Percentiles rank a stretch among this genome's conserved stretches.
These are phyloP conservation scores for Cottoperca gobio DNA, from an alignment of 2,797 vertebrate species.

Conservation along the genomic window DNA sequence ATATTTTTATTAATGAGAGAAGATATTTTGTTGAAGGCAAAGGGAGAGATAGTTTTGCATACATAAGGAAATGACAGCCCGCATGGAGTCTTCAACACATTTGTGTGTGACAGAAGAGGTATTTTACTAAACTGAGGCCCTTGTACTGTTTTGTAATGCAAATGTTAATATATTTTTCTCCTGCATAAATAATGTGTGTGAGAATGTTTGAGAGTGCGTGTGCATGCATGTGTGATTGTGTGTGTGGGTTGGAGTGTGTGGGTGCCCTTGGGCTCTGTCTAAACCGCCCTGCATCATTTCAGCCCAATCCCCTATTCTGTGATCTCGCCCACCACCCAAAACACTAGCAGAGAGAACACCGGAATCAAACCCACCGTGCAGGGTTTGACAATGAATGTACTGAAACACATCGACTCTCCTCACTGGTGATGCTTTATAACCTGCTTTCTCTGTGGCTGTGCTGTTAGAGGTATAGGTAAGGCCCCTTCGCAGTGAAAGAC, in stretches of 20 bases:
- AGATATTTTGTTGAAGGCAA: conserved; percentile 81
- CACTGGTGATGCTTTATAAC: conserved; percentile 44
- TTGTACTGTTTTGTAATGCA: conserved; percentile 92
- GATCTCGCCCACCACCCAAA: conserved; percentile 51
- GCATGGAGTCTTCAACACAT: conserved; percentile 58
- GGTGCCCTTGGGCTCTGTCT: conserved; percentile 62
- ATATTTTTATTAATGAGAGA: conserved; percentile 76
- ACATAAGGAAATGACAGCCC: conserved; percentile 64
- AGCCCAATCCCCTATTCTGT: conserved; percentile 42
- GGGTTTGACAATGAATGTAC: conserved; percentile 77
- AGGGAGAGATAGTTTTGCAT: conserved; percentile 70
- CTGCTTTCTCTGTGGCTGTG: conserved; percentile 21
- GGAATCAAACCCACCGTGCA: conserved; percentile 56
- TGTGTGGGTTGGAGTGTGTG: conserved; percentile 63
- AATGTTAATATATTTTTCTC: conserved; percentile 93
- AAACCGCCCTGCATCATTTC: conserved; percentile 61
- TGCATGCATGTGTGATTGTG: conserved; percentile 32
- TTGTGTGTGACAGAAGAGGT: conserved; percentile 74
- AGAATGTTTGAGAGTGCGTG: conserved; percentile 61
- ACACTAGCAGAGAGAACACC: conserved; percentile 48
- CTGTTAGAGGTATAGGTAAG: conserved; percentile 24
- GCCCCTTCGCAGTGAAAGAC: conserved; percentile 33
- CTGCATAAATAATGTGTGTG: conserved; percentile 72
- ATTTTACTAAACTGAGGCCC: conserved; percentile 87
- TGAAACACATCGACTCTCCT: conserved; percentile 57